These are phyloP conservation scores for Thereva unica DNA, from an alignment of 2,888 invertebrate species.

Conservation along the genomic window DNA sequence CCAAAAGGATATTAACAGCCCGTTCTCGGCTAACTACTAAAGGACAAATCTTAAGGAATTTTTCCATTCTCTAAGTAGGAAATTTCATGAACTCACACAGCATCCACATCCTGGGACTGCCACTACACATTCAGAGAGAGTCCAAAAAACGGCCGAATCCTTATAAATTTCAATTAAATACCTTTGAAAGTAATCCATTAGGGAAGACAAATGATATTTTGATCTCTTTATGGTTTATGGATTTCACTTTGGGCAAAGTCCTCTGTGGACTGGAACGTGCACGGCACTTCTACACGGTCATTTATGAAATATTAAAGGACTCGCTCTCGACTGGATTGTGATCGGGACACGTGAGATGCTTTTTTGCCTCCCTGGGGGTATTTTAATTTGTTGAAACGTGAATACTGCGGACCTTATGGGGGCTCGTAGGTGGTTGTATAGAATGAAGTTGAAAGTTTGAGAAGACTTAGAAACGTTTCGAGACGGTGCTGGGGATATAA, in stretches of 20 bases:
- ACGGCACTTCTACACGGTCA: background rate
- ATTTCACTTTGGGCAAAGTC: conserved; percentile 35
- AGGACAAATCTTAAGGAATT: conserved; percentile 11
- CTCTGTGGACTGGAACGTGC: background rate
- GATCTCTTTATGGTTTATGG: conserved; percentile 45
- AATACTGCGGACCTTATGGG: background rate
- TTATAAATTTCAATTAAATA: conserved; percentile 45
- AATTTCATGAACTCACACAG: background rate
- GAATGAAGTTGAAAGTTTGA: too few species aligned
- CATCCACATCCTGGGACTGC: background rate
- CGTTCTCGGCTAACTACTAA: too few species aligned
- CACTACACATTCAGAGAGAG: background rate
- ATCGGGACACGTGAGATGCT: conserved; percentile 20
- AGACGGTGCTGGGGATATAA: too few species aligned
- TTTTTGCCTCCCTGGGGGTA: background rate
- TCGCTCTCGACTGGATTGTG: background rate
- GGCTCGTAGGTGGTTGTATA: too few species aligned
- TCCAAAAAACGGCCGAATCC: conserved; percentile 35
- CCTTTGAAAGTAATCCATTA: conserved; percentile 45
- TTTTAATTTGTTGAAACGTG: conserved; percentile 31
- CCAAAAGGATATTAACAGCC: too few species aligned
- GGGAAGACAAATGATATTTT: conserved; percentile 45
- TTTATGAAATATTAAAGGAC: conserved; percentile 35
- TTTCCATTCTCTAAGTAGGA: background rate
- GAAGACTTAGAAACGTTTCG: too few species aligned